Evolutionary conservation across 2,888 invertebrate genomes (phyloP), one percentile per base, ranked within the genome.

Genomic region (Charanyca ferruginea): DNA sequence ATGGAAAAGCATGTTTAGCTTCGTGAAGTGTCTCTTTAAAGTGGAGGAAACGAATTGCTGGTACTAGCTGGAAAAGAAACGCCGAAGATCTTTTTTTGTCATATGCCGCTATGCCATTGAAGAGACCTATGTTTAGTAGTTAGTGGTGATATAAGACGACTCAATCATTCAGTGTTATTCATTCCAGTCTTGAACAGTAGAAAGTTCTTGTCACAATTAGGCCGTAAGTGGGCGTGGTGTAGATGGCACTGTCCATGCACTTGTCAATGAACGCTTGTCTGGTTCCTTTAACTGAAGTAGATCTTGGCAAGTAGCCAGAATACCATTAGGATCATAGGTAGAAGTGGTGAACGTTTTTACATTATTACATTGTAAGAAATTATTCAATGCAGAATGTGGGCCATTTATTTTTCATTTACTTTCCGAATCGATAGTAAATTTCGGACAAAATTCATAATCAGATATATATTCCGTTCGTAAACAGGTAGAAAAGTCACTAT

Each of bases 251-350:
- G 70, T 72, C 71, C 53, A 70, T 73, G 73, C 73, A 70, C 70
- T 73, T 73, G 73, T 73, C 73, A 73, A 73, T 73, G 73, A 69
- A 73, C 44, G 63, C 53, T 76, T 73, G n/a, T 57, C 11, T 62
- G 45, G 41, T 54, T 54, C 48, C 63, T 62, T 70, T 69, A 35
- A 32, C 23, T 9, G 45, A 52, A 76, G 18, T 54, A 41, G 53
- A 49, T 22, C 13, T 48, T 69, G 73, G 77, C 73, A 45, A 9
- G 7, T 13, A n/a, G 73, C 73, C 73, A 76, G 22, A 76, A 76
- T 63, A 52, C 53, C 49, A 28, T 45, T 69, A 38, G 49, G 57
- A 58, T 58, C 63, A 62, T 54, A 49, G 57, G 35, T 45, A 47
- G 49, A 18, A 42, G 49, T n/a, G 8, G 9, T 18, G 16, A 41